Conservation (phyloP, 2,797 vertebrate genomes). For the Danio choprae region DNA sequence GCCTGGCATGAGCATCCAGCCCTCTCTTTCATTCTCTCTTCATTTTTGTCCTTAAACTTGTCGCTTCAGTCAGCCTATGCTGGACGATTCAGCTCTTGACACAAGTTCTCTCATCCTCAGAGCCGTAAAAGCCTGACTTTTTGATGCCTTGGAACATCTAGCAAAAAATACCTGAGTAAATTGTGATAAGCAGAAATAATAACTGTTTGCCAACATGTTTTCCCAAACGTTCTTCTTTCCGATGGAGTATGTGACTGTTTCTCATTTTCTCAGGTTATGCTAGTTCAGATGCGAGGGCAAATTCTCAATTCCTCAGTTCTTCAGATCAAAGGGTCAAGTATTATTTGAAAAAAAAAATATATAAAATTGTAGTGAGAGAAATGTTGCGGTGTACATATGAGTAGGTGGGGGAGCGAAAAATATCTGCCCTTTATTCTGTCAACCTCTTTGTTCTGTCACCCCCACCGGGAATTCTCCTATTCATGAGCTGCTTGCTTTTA, state of each 20-base stretch:
- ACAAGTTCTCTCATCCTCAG: constrained; percentile 14
- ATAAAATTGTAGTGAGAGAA: constrained; percentile 27
- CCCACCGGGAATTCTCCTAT: constrained; percentile 56
- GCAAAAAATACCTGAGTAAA: constrained; percentile 9
- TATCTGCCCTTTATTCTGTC: constrained; percentile 37
- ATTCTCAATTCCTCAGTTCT: neutral
- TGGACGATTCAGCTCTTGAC: constrained; percentile 16
- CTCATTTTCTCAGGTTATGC: neutral
- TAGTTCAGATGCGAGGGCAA: neutral
- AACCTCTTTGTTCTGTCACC: constrained; percentile 46
- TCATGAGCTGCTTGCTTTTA: constrained; percentile 69
- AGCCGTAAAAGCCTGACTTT: constrained; percentile 21
- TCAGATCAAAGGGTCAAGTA: constrained; percentile 10
- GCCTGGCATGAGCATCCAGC: constrained; percentile 49
- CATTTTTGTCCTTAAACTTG: neutral
- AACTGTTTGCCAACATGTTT: neutral
- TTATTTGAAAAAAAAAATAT: constrained; percentile 46
- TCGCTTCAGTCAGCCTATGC: neutral
- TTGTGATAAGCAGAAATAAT: constrained; percentile 20
- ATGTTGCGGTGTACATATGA: constrained; percentile 9
- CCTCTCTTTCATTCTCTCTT: constrained; percentile 28
- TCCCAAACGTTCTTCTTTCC: neutral
- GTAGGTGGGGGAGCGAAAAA: constrained; percentile 11
- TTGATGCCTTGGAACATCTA: neutral
- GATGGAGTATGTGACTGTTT: neutral